A percentile compares a stretch with the other conserved stretches of the same genome.
phyloP scores from a whole-genome alignment of 2,113 vertebrate genomes.

The Promerops cafer region DNA sequence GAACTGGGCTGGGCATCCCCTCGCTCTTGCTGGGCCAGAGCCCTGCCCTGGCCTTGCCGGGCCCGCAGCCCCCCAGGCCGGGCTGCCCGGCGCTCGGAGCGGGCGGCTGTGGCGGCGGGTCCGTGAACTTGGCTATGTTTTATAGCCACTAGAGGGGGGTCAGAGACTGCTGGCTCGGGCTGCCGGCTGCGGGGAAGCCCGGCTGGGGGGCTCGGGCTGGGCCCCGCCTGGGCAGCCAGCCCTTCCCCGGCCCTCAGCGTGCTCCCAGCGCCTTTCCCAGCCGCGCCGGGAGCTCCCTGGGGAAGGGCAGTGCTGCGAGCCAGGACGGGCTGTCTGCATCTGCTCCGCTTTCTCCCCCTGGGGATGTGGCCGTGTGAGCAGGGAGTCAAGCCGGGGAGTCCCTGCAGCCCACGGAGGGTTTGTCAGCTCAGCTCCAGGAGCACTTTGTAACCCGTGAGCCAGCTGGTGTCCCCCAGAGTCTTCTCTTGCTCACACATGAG shows the following conservation, averaged over 20 bases:
- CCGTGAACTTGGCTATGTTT: constrained; percentile 58
- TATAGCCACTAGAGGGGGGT: constrained; percentile 61
- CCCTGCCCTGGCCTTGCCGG: neutral
- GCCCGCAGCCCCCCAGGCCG: neutral
- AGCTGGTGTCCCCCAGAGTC: neutral
- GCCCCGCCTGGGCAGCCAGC: neutral
- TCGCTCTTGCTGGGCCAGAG: neutral
- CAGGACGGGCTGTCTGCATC: neutral
- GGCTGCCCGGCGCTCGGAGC: neutral
- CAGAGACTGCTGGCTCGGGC: constrained; percentile 47
- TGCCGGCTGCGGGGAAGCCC: neutral
- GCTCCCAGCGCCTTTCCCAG: neutral
- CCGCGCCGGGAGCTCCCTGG: neutral
- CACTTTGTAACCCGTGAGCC: neutral
- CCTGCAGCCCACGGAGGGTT: neutral
- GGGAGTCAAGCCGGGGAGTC: neutral
- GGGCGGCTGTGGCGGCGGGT: neutral
- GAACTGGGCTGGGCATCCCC: neutral
- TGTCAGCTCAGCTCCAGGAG: neutral
- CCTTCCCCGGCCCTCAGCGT: neutral
- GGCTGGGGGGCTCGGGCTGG: neutral
- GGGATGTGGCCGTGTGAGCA: accelerated
- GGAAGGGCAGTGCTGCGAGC: neutral
- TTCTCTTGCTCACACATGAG: accelerated
- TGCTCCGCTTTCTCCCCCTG: accelerated